Percentiles rank a stretch among this genome's conserved stretches.
phyloP scores from a whole-genome alignment of 2,888 invertebrate species.

The Hirtodrosophila cameraria region DNA sequence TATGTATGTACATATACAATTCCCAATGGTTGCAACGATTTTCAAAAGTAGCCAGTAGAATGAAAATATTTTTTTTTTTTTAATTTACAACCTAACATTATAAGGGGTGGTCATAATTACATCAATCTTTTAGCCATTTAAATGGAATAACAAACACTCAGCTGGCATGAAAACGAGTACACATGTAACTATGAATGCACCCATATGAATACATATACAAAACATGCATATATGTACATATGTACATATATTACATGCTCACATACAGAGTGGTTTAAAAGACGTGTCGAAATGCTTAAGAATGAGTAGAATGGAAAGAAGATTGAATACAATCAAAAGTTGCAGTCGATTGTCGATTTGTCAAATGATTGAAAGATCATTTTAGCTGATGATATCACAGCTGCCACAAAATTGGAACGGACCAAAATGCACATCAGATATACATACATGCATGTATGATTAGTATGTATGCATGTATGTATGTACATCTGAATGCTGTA shows the following conservation, averaged over 20 bases:
- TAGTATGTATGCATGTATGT: too few relatives aligned
- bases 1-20: neutral
- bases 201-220: neutral
- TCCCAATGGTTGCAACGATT: conserved; percentile 24
- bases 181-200: conserved; percentile 7
- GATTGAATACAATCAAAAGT: neutral
- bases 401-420: conserved; percentile 2
- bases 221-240: neutral
- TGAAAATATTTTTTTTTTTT: neutral
- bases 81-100: conserved; percentile 22
- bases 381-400: conserved; percentile 10
- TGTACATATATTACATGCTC: conserved; percentile 2
- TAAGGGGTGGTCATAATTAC: conserved; percentile 67
- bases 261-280: too few relatives aligned
- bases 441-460: too few relatives aligned
- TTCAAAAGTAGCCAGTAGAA: too few relatives aligned
- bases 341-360: conserved; percentile 6
- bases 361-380: conserved; percentile 12
- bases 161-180: conserved; percentile 1
- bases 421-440: too few relatives aligned
- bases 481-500: too few relatives aligned
- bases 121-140: conserved; percentile 68
- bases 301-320: neutral
- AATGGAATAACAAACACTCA: conserved; percentile 31
- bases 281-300: neutral